These are phyloP conservation scores for Austrolebias charrua DNA, from an alignment of 2,797 vertebrate genomes.

Conservation along the genomic window DNA sequence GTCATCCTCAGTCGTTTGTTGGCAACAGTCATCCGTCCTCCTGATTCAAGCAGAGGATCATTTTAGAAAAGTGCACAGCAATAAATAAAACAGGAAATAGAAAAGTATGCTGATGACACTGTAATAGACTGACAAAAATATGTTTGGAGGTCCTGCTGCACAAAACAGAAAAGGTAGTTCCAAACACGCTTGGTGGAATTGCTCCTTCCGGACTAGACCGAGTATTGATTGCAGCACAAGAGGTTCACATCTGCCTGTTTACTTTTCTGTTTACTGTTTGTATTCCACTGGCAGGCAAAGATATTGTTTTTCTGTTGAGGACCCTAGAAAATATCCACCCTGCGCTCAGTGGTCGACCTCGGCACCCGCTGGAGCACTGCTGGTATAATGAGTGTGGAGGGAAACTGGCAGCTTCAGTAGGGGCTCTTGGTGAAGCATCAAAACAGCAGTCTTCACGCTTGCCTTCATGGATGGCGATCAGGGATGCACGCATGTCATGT, in stretches of 20 bases:
- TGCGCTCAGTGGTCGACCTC: slow-evolving; percentile 55
- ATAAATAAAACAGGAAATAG: slow-evolving; percentile 3
- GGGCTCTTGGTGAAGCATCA: slow-evolving; percentile 60
- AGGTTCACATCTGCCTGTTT: slow-evolving; percentile 68
- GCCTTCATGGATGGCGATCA: slow-evolving; percentile 49
- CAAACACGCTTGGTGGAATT: slow-evolving; percentile 49
- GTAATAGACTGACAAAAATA: slow-evolving; percentile 18
- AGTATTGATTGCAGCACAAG: slow-evolving; percentile 62
- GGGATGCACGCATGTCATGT: slow-evolving; percentile 66
- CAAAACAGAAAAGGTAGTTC: slow-evolving; percentile 31
- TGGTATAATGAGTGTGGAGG: slow-evolving; percentile 68
- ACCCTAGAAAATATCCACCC: slow-evolving; percentile 65
- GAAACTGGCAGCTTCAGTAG: slow-evolving; percentile 57
- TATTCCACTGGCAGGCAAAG: slow-evolving; percentile 69
- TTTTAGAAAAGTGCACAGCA: slow-evolving; percentile 25
- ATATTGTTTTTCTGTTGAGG: slow-evolving; percentile 70
- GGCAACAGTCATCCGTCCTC: slow-evolving; percentile 5
- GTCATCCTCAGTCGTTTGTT: slow-evolving; percentile 14
- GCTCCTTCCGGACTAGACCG: slow-evolving; percentile 47
- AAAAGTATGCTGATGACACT: slow-evolving; percentile 12
- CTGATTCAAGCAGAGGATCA: slow-evolving; percentile 17
- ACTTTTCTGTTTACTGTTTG: slow-evolving; percentile 74
- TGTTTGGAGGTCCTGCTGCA: slow-evolving; percentile 6
- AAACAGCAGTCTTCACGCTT: slow-evolving; percentile 60
- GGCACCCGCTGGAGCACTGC: slow-evolving; percentile 45